Evolutionary conservation across 2,797 vertebrate species (phyloP).

Genomic region (Onychomys arenicola): DNA sequence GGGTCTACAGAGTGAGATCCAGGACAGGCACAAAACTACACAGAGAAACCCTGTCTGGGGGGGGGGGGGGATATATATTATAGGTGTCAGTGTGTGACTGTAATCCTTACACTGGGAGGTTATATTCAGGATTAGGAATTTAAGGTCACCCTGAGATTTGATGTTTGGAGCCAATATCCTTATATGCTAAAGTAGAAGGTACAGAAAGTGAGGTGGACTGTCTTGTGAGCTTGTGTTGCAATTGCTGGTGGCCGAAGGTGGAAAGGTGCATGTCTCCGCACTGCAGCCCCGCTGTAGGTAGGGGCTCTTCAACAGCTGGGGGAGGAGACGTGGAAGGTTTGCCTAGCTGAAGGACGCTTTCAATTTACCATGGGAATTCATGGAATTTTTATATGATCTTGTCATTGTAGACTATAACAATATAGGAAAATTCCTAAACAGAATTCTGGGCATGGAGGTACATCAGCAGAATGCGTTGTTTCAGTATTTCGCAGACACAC

Average conservation of each 20-base stretch:
- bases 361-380: background rate
- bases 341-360: background rate
- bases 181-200: background rate
- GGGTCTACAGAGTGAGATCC: too few species aligned
- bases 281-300: background rate
- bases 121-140: too few species aligned
- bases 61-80: too few species aligned
- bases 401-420: slow-evolving; percentile 96
- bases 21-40: too few species aligned
- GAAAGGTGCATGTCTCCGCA: background rate
- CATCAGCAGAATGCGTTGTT: slow-evolving; percentile 98
- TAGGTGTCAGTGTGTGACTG: too few species aligned
- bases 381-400: background rate
- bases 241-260: background rate
- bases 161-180: background rate
- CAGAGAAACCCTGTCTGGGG: too few species aligned
- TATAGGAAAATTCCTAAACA: slow-evolving; percentile 98
- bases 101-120: too few species aligned
- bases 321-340: background rate
- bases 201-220: background rate
- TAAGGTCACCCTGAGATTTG: too few species aligned
- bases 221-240: background rate
- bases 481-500: slow-evolving; percentile 98
- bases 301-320: too few species aligned
- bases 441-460: slow-evolving; percentile 98